Evolutionary conservation across 2,888 invertebrate genomes (phyloP).

Genomic region (Matsumyia berberina): DNA sequence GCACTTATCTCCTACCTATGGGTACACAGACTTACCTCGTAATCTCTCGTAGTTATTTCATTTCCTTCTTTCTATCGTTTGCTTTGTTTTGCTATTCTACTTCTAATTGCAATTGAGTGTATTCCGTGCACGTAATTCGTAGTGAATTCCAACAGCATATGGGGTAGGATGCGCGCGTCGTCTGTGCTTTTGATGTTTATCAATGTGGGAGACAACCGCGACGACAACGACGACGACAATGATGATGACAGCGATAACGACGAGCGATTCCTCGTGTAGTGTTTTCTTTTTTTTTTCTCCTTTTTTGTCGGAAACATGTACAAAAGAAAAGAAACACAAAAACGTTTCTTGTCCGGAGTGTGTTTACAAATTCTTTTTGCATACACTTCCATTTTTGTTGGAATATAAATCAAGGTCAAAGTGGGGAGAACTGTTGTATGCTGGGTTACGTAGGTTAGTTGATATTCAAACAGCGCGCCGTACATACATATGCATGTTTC

Average conservation of each 20-base stretch:
- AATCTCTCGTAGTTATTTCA: slow-evolving; percentile 33
- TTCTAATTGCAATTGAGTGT: slow-evolving; percentile 67
- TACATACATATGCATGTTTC: slow-evolving; percentile 8
- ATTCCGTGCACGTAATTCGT: slow-evolving; percentile 62
- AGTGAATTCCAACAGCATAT: slow-evolving; percentile 52
- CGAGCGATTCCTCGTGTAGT: slow-evolving; percentile 7
- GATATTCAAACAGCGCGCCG: slow-evolving; percentile 30
- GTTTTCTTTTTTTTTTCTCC: background rate
- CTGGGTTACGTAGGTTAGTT: slow-evolving; percentile 39
- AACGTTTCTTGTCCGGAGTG: slow-evolving; percentile 41
- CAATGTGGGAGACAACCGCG: slow-evolving; percentile 71
- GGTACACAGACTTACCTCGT: slow-evolving; percentile 25
- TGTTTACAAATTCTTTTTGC: slow-evolving; percentile 71
- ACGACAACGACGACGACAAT: slow-evolving; percentile 41
- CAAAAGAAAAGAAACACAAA: background rate
- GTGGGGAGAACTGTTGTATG: slow-evolving; percentile 8
- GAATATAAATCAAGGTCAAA: slow-evolving; percentile 62
- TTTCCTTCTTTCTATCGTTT: slow-evolving; percentile 35
- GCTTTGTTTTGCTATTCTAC: slow-evolving; percentile 64
- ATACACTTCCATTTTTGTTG: slow-evolving; percentile 59
- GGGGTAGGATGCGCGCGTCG: slow-evolving; percentile 50
- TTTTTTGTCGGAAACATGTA: slow-evolving; percentile 26
- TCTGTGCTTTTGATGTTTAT: slow-evolving; percentile 71
- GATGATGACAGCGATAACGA: slow-evolving; percentile 63
- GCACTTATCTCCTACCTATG: background rate